Base-by-base conservation (phyloP, 2,797 vertebrate species). In the Poliocrania exsul region DNA sequence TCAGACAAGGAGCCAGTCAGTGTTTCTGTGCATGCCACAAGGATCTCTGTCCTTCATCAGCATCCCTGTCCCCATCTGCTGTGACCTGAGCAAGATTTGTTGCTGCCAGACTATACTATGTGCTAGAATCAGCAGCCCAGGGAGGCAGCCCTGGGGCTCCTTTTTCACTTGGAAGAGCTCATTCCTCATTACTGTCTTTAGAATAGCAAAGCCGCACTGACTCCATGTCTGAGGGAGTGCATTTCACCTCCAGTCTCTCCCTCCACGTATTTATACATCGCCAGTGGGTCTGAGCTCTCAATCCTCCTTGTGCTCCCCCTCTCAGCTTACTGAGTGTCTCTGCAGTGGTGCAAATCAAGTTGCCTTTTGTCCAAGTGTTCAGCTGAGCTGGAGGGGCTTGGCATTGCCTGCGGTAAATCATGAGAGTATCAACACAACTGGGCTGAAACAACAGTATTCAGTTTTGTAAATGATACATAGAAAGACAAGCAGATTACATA, bases 221-320 rank as follows among this genome's bases (percentile, higher is more conserved):
- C 46, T 26, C 38, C 38, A 25, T 1, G 4, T 49, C 6, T 51
- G 24, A 70, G 50, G 49, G 37, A 42, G 21, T 19, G 12, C 50
- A 13, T 71, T 86, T 71, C 66, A 42, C 49, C 50, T 79, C 50
- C 57, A 53, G 0, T 26, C 49, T 82, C 78, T 51, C 49, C 61
- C 12, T 70, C 37, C 0, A 0, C 53, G n/a, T 53, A 35, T 87
- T 86, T 84, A 53, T 1, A 1, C 38, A 35, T 25, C 4, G 1
- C 38, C 64, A 51, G 4, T 18, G n/a, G 88, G 54, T 6, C 49
- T 58, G 19, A 85, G 57, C 67, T 88, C 60, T 37, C 8, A 6
- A 38, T 82, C 42, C 61, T 85, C 15, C 64, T 77, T 33, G 35
- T 90, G 17, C 54, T 58, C 19, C 58, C 21, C 5, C n/a, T 38